Evolutionary conservation across 2,113 vertebrate species (phyloP).

Genomic region (Nothoprocta perdicaria): DNA sequence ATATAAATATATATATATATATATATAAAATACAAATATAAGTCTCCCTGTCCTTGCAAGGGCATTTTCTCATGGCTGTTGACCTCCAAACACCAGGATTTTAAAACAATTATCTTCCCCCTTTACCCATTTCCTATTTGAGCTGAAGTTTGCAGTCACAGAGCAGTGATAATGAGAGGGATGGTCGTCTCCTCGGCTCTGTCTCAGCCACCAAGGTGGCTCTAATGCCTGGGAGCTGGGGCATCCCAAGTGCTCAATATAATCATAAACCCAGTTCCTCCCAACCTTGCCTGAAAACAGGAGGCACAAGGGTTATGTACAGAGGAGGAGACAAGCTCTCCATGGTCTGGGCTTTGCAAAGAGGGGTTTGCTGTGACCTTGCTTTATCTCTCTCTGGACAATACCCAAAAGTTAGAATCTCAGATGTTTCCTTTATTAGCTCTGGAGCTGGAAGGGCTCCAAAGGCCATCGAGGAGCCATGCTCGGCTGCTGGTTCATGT

Average conservation of each 20-base stretch:
- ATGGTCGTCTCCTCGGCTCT: rapidly evolving
- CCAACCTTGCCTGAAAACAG: background rate
- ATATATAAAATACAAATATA: too few species aligned
- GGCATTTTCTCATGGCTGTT: background rate
- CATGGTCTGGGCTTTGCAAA: too few species aligned
- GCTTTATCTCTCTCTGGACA: background rate
- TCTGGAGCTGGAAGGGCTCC: background rate
- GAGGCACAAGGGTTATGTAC: background rate
- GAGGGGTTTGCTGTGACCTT: background rate
- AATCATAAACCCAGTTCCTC: background rate
- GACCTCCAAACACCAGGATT: background rate
- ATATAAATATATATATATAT: too few species aligned
- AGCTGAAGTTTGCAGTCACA: background rate
- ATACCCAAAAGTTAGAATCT: background rate
- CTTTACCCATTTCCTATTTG: background rate
- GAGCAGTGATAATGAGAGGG: background rate
- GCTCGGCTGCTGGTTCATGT: background rate
- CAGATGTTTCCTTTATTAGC: background rate
- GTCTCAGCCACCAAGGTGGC: rapidly evolving
- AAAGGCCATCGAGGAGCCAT: background rate
- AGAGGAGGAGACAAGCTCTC: background rate
- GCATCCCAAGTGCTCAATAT: rapidly evolving
- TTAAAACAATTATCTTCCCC: background rate
- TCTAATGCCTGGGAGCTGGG: background rate
- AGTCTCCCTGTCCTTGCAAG: background rate